These are phyloP conservation scores for Rallus limicola DNA, from an alignment of 2,113 vertebrate genomes.

Conservation along the genomic window DNA sequence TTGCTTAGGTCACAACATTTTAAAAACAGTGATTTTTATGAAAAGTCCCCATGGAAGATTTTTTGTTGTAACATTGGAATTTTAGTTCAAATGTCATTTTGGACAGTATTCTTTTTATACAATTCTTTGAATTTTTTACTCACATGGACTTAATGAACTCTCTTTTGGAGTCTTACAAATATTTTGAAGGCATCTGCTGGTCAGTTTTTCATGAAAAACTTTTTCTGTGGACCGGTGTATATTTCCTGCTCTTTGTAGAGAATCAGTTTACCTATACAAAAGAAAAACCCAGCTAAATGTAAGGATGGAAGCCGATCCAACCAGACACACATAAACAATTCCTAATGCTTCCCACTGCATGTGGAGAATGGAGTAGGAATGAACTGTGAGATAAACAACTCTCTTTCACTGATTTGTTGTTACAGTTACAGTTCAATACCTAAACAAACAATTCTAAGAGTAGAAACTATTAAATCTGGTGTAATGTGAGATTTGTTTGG, in stretches of 20 bases:
- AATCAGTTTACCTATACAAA: neutral
- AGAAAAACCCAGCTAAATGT: neutral
- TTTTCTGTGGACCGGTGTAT: neutral
- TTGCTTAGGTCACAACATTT: neutral
- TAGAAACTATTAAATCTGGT: neutral
- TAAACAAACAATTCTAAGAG: neutral
- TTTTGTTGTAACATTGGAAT: neutral
- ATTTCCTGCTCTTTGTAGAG: neutral
- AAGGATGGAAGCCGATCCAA: neutral
- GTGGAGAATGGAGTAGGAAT: neutral
- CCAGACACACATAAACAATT: neutral
- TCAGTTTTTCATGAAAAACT: neutral
- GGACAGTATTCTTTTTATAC: neutral
- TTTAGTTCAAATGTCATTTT: neutral
- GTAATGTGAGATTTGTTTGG: neutral
- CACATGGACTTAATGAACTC: neutral
- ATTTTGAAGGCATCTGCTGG: neutral
- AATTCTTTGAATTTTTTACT: neutral
- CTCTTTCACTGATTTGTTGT: neutral
- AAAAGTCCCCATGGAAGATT: neutral
- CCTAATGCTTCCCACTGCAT: neutral
- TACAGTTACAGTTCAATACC: neutral
- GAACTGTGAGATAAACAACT: neutral
- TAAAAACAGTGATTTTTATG: neutral
- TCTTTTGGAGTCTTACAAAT: neutral